Evolutionary conservation across 1,140 invertebrate genomes (phyloP).

Genomic region (Cydia strobilella): DNA sequence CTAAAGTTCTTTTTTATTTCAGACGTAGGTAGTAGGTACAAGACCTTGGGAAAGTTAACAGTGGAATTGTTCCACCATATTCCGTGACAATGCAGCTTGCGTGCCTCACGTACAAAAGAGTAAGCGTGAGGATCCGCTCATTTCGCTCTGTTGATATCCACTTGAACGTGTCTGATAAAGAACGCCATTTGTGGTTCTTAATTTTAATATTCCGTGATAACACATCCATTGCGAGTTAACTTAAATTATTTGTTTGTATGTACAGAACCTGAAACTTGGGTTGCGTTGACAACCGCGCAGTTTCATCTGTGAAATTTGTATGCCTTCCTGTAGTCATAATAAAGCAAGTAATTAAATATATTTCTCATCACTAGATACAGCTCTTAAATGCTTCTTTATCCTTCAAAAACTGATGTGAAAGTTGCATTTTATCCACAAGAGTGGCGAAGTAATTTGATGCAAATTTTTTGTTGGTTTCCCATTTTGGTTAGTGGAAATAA

Average conservation of each 20-base stretch:
- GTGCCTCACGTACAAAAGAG: slow-evolving; percentile 40
- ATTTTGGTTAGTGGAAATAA: no score
- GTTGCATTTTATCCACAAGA: no score
- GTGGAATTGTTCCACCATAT: slow-evolving; percentile 26
- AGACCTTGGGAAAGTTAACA: neutral
- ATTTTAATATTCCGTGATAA: slow-evolving; percentile 32
- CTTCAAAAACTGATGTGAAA: no score
- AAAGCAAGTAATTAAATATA: no score
- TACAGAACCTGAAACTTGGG: neutral
- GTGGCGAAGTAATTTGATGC: no score
- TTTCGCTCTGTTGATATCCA: slow-evolving; percentile 40
- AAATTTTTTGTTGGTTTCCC: no score
- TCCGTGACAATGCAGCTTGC: slow-evolving; percentile 40
- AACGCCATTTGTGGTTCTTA: slow-evolving; percentile 36
- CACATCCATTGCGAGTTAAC: slow-evolving; percentile 1
- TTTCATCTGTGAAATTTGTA: neutral
- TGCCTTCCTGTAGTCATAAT: no score
- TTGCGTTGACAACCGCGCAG: neutral
- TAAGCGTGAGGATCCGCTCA: slow-evolving; percentile 42
- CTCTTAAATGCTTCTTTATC: no score
- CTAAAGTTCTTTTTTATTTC: neutral
- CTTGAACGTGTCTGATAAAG: slow-evolving; percentile 42
- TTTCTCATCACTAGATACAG: no score
- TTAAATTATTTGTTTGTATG: neutral
- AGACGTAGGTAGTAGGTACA: no score